Conservation (phyloP, 1,140 invertebrate species). For the Belonocnema kinseyi region DNA sequence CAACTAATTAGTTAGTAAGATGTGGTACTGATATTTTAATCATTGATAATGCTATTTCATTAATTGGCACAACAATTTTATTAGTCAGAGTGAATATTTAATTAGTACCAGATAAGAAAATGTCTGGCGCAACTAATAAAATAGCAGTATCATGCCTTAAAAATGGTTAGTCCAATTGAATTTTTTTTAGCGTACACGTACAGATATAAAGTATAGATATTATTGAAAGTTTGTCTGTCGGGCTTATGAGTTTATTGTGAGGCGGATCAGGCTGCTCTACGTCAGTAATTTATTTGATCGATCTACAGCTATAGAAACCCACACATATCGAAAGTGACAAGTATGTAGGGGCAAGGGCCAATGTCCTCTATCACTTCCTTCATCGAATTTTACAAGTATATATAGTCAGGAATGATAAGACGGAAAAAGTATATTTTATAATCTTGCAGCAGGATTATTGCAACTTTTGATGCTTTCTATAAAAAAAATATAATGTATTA, state of each 20-base stretch:
- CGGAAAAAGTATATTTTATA: background rate
- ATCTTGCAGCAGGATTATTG: background rate
- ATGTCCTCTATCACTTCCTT: background rate
- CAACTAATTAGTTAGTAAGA: too few species aligned
- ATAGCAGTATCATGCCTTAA: too few species aligned
- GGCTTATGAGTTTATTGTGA: background rate
- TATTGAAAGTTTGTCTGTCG: background rate
- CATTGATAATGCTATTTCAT: too few species aligned
- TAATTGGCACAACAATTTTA: too few species aligned
- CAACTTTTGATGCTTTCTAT: too few species aligned
- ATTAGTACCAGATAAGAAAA: too few species aligned
- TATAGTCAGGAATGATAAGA: background rate
- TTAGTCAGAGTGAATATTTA: too few species aligned
- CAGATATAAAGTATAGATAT: background rate
- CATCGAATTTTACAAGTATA: slow-evolving; percentile 6
- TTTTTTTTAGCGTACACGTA: background rate
- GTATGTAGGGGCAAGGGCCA: slow-evolving; percentile 5
- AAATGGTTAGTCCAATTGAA: too few species aligned
- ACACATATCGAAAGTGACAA: slow-evolving; percentile 2
- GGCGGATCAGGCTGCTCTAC: background rate
- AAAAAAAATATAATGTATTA: too few species aligned
- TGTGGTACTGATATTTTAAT: too few species aligned
- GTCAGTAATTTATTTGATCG: background rate
- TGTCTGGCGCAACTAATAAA: too few species aligned
- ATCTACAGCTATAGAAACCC: background rate